Evolutionary conservation across 1,140 invertebrate species (phyloP).

Genomic region (Eubasilissa regina): DNA sequence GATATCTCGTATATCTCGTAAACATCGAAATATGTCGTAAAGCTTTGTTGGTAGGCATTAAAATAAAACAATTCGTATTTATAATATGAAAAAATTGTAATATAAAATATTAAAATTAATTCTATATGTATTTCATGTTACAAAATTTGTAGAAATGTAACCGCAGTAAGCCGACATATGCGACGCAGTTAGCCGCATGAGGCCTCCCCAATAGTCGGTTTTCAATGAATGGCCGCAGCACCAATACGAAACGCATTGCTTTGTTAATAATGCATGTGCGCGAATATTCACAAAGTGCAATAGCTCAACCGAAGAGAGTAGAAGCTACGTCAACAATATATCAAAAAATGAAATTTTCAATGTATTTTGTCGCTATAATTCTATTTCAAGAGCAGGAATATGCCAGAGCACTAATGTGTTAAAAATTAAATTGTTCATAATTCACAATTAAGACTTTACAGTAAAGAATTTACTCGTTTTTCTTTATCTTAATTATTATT

Average conservation of each 20-base stretch:
- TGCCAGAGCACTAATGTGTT: neutral
- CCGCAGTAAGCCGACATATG: conserved; percentile 54
- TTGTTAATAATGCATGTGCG: conserved; percentile 44
- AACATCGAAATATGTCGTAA: too few relatives aligned
- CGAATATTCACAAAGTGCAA: conserved; percentile 38
- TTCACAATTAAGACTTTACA: too few relatives aligned
- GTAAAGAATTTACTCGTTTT: too few relatives aligned
- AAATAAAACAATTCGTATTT: too few relatives aligned
- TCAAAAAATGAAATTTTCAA: too few relatives aligned
- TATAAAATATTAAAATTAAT: neutral
- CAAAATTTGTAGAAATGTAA: neutral
- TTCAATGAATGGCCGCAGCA: conserved; percentile 53
- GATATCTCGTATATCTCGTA: too few relatives aligned
- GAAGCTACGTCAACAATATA: neutral
- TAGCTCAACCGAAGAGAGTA: conserved; percentile 1
- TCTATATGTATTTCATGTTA: neutral
- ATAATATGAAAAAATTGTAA: too few relatives aligned
- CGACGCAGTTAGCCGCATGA: conserved; percentile 44
- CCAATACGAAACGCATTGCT: conserved; percentile 50
- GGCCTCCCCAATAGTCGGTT: conserved; percentile 41
- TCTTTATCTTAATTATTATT: too few relatives aligned
- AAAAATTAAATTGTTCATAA: neutral
- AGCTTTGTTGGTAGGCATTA: too few relatives aligned
- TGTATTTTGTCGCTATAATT: too few relatives aligned
- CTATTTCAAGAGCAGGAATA: neutral